phyloP scores from a whole-genome alignment of 2,113 vertebrate genomes.

The Varanus komodoensis region DNA sequence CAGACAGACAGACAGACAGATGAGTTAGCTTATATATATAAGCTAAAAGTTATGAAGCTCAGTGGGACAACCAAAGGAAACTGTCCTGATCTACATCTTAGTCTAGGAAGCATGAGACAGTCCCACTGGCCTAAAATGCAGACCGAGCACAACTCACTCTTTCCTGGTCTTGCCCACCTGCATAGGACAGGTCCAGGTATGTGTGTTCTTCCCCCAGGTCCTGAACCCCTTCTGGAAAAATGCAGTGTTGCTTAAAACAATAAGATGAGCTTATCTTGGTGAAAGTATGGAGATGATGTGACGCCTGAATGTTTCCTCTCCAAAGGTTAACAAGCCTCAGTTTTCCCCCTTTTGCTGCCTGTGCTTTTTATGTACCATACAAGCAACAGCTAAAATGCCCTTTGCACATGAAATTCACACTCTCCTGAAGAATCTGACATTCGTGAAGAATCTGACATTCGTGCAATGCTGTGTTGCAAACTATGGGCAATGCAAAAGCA shows the following conservation, averaged over 20 bases:
- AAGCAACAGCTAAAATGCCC: constrained; percentile 15
- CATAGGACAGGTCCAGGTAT: too few relatives aligned
- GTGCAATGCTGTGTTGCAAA: neutral
- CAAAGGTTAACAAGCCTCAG: constrained; percentile 16
- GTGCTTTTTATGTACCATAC: neutral
- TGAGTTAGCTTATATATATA: too few relatives aligned
- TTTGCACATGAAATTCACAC: neutral
- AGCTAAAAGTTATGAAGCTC: neutral
- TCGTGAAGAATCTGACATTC: neutral
- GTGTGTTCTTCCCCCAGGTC: neutral
- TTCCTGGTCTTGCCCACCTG: neutral
- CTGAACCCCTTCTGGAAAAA: neutral
- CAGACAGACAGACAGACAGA: too few relatives aligned
- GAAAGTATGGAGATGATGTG: neutral
- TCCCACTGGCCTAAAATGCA: neutral
- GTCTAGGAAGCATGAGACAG: neutral
- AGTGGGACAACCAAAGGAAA: neutral
- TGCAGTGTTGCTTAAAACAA: neutral
- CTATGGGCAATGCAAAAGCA: neutral
- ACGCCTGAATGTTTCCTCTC: neutral
- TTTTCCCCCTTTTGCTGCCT: neutral
- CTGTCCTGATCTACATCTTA: neutral
- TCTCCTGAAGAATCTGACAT: constrained; percentile 10
- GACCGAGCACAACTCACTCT: neutral
- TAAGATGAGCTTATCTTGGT: neutral